phyloP scores from a whole-genome alignment of 2,888 invertebrate genomes.

The Psylliodes chrysocephalus region DNA sequence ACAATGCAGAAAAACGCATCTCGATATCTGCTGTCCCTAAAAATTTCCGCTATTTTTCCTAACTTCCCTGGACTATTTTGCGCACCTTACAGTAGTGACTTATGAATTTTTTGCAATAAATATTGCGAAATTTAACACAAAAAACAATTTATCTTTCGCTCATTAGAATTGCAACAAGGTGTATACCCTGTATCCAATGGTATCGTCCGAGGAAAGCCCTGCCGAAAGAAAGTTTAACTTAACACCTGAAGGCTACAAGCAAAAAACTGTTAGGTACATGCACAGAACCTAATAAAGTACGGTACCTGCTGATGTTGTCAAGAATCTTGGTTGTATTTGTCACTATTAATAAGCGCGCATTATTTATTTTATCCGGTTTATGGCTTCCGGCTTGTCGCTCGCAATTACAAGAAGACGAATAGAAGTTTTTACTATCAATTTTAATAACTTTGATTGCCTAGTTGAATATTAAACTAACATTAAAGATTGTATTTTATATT shows the following conservation, averaged over 20 bases:
- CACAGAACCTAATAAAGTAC: constrained; percentile 23
- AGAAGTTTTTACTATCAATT: not conserved
- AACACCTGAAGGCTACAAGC: not conserved
- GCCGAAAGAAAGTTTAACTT: not conserved
- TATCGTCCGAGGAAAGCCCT: not conserved
- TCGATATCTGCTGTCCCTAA: too few species aligned
- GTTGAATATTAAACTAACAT: constrained; percentile 1
- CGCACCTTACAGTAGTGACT: too few species aligned
- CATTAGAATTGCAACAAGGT: too few species aligned
- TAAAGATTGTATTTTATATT: not conserved
- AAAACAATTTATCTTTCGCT: too few species aligned
- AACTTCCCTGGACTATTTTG: too few species aligned
- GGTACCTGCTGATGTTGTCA: constrained; percentile 22
- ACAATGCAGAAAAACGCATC: too few species aligned
- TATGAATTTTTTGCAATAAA: too few species aligned
- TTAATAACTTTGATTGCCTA: constrained; percentile 6
- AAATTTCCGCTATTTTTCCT: too few species aligned
- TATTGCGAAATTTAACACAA: too few species aligned
- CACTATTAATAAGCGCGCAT: constrained; percentile 22
- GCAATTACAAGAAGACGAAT: constrained; percentile 6
- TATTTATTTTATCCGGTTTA: constrained; percentile 21
- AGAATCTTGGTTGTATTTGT: constrained; percentile 29
- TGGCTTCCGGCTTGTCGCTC: constrained; percentile 24
- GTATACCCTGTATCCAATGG: too few species aligned
- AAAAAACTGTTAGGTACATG: constrained; percentile 2